Conservation (phyloP, 2,113 vertebrate genomes). For the Chascanopsetta lugubris region DNA sequence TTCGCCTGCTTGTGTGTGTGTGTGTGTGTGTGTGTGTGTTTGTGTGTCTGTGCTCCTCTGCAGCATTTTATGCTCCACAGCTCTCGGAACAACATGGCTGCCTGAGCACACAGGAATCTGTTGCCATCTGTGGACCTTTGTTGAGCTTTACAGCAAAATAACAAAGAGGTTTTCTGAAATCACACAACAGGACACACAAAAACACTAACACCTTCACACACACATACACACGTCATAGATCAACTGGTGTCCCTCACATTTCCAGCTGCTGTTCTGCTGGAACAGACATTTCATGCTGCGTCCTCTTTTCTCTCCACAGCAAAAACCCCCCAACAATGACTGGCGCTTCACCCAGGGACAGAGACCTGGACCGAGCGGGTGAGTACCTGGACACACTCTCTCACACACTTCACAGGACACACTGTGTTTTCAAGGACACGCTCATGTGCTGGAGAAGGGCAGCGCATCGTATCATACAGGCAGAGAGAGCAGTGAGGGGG, state of each 20-base stretch:
- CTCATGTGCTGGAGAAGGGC: neutral
- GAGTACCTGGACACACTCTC: constrained; percentile 63
- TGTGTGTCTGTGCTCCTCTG: constrained; percentile 7
- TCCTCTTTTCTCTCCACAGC: constrained; percentile 83
- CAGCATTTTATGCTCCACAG: constrained; percentile 25
- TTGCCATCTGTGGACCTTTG: constrained; percentile 37
- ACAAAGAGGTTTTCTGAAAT: constrained; percentile 1
- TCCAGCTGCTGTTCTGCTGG: constrained; percentile 6
- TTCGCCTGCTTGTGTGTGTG: neutral
- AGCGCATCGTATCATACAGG: neutral
- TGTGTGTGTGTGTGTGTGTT: neutral
- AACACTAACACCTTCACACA: constrained; percentile 21
- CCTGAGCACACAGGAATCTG: constrained; percentile 33
- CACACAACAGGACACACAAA: constrained; percentile 13
- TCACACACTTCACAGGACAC: neutral
- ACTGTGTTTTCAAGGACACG: too few species aligned
- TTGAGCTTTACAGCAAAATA: constrained; percentile 31
- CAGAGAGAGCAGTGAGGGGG: constrained; percentile 19
- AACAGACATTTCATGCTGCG: constrained; percentile 45
- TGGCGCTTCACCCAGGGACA: constrained; percentile 98
- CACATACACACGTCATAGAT: constrained; percentile 4
- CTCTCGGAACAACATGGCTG: constrained; percentile 50
- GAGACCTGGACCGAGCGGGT: constrained; percentile 98
- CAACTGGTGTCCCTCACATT: neutral
- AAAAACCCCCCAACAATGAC: constrained; percentile 95